Percentiles rank a stretch among this genome's conserved stretches.
Conservation (phyloP, 2,113 vertebrate genomes). For the Oceanites oceanicus region DNA sequence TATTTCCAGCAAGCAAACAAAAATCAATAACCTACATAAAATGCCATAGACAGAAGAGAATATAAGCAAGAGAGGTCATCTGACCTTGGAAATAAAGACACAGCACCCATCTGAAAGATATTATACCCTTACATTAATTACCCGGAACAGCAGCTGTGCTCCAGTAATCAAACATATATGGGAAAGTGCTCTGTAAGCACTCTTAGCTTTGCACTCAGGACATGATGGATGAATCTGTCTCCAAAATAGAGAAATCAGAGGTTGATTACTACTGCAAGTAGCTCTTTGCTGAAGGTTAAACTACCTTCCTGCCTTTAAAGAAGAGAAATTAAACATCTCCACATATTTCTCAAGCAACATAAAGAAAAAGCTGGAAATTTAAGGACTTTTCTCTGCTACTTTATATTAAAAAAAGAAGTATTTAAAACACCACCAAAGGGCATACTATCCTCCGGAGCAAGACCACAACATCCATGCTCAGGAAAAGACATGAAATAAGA, state of each 20-base stretch:
- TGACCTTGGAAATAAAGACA: conserved; percentile 1
- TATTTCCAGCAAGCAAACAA: not conserved
- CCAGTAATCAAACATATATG: conserved; percentile 18
- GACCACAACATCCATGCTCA: not conserved
- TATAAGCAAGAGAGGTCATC: not conserved
- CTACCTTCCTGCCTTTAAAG: not conserved
- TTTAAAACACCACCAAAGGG: not conserved
- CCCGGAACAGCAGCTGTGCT: conserved; percentile 8
- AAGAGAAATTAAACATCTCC: not conserved
- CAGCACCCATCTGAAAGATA: not conserved
- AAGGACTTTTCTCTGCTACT: not conserved
- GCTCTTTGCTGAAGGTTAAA: not conserved
- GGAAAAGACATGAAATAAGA: not conserved
- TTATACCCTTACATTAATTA: conserved; percentile 14
- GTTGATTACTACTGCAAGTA: not conserved
- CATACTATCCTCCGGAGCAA: not conserved
- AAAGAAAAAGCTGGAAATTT: not conserved
- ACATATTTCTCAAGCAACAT: not conserved
- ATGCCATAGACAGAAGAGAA: not conserved
- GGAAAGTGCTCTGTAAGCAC: conserved; percentile 19
- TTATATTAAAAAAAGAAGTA: not conserved
- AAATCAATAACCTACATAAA: not conserved
- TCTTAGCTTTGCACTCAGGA: not conserved
- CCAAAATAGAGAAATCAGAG: not conserved
- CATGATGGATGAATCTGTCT: not conserved